phyloP scores from a whole-genome alignment of 1,140 invertebrate genomes.

The Drosophila takahashii region DNA sequence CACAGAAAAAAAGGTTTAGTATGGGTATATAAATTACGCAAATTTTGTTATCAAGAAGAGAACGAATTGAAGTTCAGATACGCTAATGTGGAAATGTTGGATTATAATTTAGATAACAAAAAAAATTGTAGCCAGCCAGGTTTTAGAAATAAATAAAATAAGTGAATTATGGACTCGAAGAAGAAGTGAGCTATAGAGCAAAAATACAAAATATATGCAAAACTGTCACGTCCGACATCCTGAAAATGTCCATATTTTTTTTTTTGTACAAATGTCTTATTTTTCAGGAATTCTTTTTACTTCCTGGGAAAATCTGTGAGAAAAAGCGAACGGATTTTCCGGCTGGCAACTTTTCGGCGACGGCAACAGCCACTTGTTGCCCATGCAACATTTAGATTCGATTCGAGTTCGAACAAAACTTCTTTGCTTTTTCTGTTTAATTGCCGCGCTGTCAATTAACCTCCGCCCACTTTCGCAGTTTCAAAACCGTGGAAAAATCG shows the following conservation, averaged over 20 bases:
- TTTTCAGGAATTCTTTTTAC: too few species aligned
- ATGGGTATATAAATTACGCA: conserved; percentile 5
- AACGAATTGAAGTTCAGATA: neutral
- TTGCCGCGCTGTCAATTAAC: conserved; percentile 35
- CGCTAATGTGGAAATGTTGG: too few species aligned
- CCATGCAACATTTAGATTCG: conserved; percentile 33
- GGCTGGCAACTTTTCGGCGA: conserved; percentile 32
- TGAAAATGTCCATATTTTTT: too few species aligned
- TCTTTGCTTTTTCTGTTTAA: conserved; percentile 37
- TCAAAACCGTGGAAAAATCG: conserved; percentile 27
- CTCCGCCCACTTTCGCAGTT: conserved; percentile 3
- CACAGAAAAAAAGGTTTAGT: neutral
- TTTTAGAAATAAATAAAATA: too few species aligned
- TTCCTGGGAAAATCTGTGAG: too few species aligned
- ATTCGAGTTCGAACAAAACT: neutral
- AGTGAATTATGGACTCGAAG: too few species aligned
- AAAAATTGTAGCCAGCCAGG: too few species aligned
- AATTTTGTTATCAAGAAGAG: neutral
- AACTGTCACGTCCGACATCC: too few species aligned
- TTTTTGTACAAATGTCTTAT: too few species aligned
- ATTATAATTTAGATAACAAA: too few species aligned
- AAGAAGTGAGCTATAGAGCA: too few species aligned
- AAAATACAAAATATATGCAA: too few species aligned
- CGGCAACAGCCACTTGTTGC: conserved; percentile 62
- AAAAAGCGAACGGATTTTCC: conserved; percentile 6